Conservation (phyloP, 2,888 invertebrate genomes). For the Pantelozetes paolii region DNA sequence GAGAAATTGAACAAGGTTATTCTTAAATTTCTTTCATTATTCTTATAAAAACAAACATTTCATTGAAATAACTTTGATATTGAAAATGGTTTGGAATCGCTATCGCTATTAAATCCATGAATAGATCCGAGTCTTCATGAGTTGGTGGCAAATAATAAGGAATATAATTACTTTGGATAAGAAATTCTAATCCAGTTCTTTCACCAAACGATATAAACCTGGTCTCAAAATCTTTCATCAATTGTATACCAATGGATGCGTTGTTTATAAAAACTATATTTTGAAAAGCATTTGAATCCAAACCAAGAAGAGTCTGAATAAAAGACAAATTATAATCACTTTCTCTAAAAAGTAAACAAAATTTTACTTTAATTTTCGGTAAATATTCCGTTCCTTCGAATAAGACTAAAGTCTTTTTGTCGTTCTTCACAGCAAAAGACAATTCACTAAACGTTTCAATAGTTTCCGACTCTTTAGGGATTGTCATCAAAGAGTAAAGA, state of each 20-base stretch:
- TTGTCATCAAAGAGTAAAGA: not conserved
- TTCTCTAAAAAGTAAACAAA: no score
- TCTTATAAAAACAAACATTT: not conserved
- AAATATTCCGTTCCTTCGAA: not conserved
- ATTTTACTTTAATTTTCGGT: not conserved
- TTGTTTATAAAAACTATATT: not conserved
- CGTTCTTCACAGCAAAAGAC: not conserved
- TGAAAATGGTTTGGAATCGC: no score
- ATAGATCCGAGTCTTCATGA: not conserved
- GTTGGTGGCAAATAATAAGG: not conserved
- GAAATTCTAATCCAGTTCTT: not conserved
- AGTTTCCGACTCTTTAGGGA: not conserved
- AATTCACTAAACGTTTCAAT: slow-evolving; percentile 27
- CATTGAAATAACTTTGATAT: no score
- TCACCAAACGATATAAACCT: not conserved
- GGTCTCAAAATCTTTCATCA: not conserved
- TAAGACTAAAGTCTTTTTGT: not conserved
- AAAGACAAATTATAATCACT: no score
- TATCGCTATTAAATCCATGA: no score
- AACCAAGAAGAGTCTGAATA: no score
- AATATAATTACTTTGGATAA: not conserved
- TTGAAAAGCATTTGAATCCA: not conserved
- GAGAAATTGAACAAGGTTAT: not conserved
- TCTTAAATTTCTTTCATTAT: no score
- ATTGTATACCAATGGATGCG: no score